Evolutionary conservation across 2,888 invertebrate genomes (phyloP).

Genomic region (Graphium colonna): DNA sequence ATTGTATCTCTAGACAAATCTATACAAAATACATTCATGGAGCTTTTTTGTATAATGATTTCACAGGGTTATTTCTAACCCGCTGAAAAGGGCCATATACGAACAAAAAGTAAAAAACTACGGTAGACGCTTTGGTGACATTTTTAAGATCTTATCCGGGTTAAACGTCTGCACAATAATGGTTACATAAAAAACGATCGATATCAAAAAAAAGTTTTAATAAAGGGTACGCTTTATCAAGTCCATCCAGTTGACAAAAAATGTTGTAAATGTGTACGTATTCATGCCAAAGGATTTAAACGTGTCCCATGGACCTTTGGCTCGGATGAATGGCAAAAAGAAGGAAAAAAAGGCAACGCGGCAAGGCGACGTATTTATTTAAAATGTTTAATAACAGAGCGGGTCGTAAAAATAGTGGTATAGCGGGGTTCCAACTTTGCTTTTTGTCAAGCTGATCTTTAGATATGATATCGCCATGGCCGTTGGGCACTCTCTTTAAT

Average conservation of each 20-base stretch:
- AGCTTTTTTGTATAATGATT: conserved; percentile 48
- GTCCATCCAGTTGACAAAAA: conserved; percentile 48
- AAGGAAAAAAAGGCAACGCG: conserved; percentile 57
- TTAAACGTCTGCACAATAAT: conserved; percentile 76
- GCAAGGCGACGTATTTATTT: conserved; percentile 62
- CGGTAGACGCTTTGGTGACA: conserved; percentile 68
- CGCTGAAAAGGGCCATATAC: conserved; percentile 42
- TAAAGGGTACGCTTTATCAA: conserved; percentile 69
- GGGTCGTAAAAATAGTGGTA: conserved; percentile 66
- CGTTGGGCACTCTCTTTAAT: conserved; percentile 74
- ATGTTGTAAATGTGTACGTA: conserved; percentile 53
- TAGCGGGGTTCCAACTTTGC: conserved; percentile 49
- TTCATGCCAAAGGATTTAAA: conserved; percentile 65
- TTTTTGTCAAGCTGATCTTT: conserved; percentile 74
- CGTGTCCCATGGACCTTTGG: conserved; percentile 38
- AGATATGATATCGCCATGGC: conserved; percentile 68
- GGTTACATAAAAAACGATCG: conserved; percentile 72
- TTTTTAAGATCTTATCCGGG: conserved; percentile 74
- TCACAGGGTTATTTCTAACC: conserved; percentile 55
- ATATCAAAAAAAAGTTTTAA: conserved; percentile 66
- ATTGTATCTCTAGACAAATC: conserved; percentile 15
- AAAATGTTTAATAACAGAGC: conserved; percentile 75
- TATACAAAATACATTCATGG: conserved; percentile 9
- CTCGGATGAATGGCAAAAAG: conserved; percentile 58
- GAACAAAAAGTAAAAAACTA: conserved; percentile 59